Evolutionary conservation across 2,797 vertebrate species (phyloP).

Genomic region (Hyperoplus lanceolatus): DNA sequence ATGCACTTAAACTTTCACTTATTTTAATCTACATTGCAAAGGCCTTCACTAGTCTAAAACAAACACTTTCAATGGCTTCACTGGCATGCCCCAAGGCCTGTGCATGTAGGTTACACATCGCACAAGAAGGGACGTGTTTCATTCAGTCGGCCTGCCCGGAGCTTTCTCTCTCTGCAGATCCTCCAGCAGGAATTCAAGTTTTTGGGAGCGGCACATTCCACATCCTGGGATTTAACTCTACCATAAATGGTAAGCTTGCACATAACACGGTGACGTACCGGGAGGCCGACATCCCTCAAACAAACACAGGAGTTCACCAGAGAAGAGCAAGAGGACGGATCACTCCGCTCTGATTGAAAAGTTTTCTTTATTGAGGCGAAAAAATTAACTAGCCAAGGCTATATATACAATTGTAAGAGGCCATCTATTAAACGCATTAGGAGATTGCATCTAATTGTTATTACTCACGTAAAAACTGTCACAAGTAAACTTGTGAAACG

Average conservation of each 20-base stretch:
- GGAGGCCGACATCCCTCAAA: constrained; percentile 71
- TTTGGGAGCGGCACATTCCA: constrained; percentile 88
- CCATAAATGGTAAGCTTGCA: constrained; percentile 89
- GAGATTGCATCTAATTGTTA: too few relatives aligned
- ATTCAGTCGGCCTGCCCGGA: constrained; percentile 25
- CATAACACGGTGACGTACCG: constrained; percentile 82
- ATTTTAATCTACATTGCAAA: background rate
- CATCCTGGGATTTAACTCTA: constrained; percentile 86
- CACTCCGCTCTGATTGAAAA: constrained; percentile 50
- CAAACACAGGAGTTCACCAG: constrained; percentile 68
- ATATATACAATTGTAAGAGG: too few relatives aligned
- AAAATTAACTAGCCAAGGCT: too few relatives aligned
- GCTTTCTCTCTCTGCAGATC: constrained; percentile 55
- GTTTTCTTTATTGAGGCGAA: background rate
- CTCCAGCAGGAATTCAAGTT: constrained; percentile 77
- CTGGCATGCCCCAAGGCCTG: background rate
- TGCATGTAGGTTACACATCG: background rate
- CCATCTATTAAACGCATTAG: too few relatives aligned
- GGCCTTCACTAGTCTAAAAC: constrained; percentile 1
- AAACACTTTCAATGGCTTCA: background rate
- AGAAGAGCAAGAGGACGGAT: constrained; percentile 34
- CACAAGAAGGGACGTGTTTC: constrained; percentile 63
- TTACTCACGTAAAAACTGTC: background rate
- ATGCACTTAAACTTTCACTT: background rate
- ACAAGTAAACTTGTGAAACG: too few relatives aligned